Evolutionary conservation across 2,113 vertebrate genomes (phyloP).

Genomic region (Psittacus erithacus): DNA sequence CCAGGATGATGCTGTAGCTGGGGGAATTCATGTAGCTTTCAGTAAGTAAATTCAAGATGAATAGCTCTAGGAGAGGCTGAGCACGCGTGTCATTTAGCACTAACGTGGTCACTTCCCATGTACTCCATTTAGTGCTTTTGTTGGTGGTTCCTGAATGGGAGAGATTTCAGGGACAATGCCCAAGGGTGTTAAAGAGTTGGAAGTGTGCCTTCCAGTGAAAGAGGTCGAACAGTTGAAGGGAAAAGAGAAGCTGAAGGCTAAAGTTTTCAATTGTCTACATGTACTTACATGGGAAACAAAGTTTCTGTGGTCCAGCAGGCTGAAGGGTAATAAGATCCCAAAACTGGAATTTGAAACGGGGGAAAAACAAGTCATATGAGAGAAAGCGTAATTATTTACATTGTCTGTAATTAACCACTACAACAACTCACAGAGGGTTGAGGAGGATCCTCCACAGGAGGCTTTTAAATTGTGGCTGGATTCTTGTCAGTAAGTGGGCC

Average conservation of each 20-base stretch:
- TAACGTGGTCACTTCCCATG: slow-evolving; percentile 12
- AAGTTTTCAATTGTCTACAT: not conserved
- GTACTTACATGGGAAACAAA: not conserved
- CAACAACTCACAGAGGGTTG: not conserved
- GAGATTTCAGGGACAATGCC: slow-evolving; percentile 25
- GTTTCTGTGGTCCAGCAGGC: not conserved
- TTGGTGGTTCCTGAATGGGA: slow-evolving; percentile 24
- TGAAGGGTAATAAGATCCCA: not conserved
- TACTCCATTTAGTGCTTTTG: slow-evolving; percentile 24
- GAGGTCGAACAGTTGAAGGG: not conserved
- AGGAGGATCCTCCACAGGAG: not conserved
- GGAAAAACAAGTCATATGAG: accelerated
- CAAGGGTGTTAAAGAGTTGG: not conserved
- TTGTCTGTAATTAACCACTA: not conserved
- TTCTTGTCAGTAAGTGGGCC: not conserved
- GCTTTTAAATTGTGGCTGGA: not conserved
- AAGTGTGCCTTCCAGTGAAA: slow-evolving; percentile 27
- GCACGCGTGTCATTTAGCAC: not conserved
- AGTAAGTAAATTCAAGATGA: slow-evolving; percentile 16
- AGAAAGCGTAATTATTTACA: not conserved
- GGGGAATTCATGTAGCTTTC: not conserved
- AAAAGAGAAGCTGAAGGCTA: not conserved
- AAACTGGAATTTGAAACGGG: not conserved
- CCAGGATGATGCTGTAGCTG: slow-evolving; percentile 37
- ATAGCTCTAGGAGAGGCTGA: not conserved